These are phyloP conservation scores for Sebastolobus altivelis DNA, from an alignment of 2,797 vertebrate genomes.

Conservation along the genomic window DNA sequence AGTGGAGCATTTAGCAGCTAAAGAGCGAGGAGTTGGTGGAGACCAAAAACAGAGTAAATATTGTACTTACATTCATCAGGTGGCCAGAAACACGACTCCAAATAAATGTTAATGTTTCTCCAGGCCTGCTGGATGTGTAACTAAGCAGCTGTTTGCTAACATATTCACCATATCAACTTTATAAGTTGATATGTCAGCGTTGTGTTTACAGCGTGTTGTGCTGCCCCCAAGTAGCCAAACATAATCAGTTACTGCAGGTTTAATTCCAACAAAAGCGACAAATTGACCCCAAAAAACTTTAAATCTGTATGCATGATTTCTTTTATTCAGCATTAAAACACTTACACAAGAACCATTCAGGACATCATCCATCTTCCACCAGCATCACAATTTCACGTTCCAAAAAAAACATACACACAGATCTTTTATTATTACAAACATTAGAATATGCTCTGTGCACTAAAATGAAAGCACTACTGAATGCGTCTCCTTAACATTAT, in stretches of 20 bases:
- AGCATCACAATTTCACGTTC: slow-evolving; percentile 24
- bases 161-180: neutral
- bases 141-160: neutral
- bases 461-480: slow-evolving; percentile 65
- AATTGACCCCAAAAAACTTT: neutral
- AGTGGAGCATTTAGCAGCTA: neutral
- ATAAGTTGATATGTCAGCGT: too few species aligned
- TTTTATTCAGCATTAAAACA: slow-evolving; percentile 71
- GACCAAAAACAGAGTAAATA: too few species aligned
- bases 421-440: slow-evolving; percentile 56
- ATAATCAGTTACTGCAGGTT: neutral
- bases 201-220: neutral
- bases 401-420: slow-evolving; percentile 50
- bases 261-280: neutral
- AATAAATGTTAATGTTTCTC: neutral
- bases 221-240: neutral
- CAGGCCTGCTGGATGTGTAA: neutral
- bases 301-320: slow-evolving; percentile 31
- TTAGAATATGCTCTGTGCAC: slow-evolving; percentile 63
- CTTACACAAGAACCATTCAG: slow-evolving; percentile 39
- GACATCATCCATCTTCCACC: slow-evolving; percentile 26
- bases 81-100: too few species aligned
- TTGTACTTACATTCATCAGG: neutral
- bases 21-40: too few species aligned
- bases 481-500: slow-evolving; percentile 51